Percentiles rank a stretch among this genome's conserved stretches.
phyloP scores from a whole-genome alignment of 2,888 invertebrate species.

The Ormia ochracea region DNA sequence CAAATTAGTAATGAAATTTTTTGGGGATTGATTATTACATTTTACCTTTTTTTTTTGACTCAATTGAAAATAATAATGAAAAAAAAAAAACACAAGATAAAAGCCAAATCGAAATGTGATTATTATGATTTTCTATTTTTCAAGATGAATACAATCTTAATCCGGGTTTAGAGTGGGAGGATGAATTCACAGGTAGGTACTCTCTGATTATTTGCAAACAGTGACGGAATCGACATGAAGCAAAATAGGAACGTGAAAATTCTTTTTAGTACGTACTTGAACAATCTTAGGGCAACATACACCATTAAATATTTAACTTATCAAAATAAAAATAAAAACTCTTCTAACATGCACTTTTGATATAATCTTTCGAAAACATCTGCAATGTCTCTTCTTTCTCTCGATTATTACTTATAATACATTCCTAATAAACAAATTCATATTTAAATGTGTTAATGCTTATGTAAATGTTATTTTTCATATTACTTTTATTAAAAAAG shows the following conservation, averaged over 20 bases:
- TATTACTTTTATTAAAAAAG: not conserved
- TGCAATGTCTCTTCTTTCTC: not conserved
- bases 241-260: conserved; percentile 77
- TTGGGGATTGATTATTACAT: conserved; percentile 54
- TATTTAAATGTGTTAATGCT: conserved; percentile 48
- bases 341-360: conserved; percentile 47
- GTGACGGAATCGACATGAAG: conserved; percentile 77
- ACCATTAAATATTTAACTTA: conserved; percentile 15
- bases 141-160: conserved; percentile 99
- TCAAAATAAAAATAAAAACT: conserved; percentile 29
- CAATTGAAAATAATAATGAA: conserved; percentile 27
- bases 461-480: conserved; percentile 53
- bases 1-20: conserved; percentile 25
- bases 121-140: conserved; percentile 78
- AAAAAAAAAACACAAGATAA: conserved; percentile 50
- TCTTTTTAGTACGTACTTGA: conserved; percentile 61
- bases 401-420: conserved; percentile 17
- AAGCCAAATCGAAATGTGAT: conserved; percentile 57
- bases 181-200: conserved; percentile 98
- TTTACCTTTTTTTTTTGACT: conserved; percentile 54
- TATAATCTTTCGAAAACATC: conserved; percentile 8
- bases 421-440: conserved; percentile 20
- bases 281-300: not conserved
- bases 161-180: conserved; percentile 99
- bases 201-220: conserved; percentile 69